Base-by-base conservation (phyloP, 2,113 vertebrate genomes). In the Stomatorhinus ivindoensis region DNA sequence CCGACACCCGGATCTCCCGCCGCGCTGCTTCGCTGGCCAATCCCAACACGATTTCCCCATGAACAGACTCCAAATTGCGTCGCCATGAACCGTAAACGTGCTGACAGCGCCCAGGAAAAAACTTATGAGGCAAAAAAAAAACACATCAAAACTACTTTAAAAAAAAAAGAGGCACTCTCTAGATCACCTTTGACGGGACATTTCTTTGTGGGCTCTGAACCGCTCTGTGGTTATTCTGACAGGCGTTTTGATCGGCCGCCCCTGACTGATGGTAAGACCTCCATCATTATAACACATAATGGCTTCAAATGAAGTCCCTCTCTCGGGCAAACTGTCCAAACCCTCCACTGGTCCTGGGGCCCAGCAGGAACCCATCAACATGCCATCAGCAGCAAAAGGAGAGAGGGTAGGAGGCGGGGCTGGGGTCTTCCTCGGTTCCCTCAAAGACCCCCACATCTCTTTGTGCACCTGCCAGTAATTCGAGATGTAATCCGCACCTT, bases 391-490 rank as follows among this genome's bases (percentile, higher is more conserved):
- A 35, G 69, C 31, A 27, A n/a, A 8, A 39, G 4, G 13, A 53
- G 69, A 27, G 51, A 6, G 17, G 42, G 13, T 10, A 27, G 39
- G 35, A 10, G 80, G 24, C 8, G 89, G 89, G 91, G 55, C 13
- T 86, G 88, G 55, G 88, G 8, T 88, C 93, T 92, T 87, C 89
- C 88, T 53, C 90, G 58, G 90, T 27, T 35, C 90, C 88, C 84
- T 90, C 61, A 87, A 90, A 90, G 88, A 92, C 89, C 53, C 61
- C 61, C 55, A 91, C 91, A 88, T 91, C 89, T 89, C 69, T 92
- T 89, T 89, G 17, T 90, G 92, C 90, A 92, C 50, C 88, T 89
- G 91, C 87, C 90, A 92, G 88, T 92, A 93, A 96, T 95, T 92
- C 89, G 93, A 91, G 88, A 88, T 92, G 93, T 93, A 92, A 94